Evolutionary conservation across 2,797 vertebrate genomes (phyloP), one percentile per base, ranked within the genome.

Genomic region (Dendrocincla tyrannina): DNA sequence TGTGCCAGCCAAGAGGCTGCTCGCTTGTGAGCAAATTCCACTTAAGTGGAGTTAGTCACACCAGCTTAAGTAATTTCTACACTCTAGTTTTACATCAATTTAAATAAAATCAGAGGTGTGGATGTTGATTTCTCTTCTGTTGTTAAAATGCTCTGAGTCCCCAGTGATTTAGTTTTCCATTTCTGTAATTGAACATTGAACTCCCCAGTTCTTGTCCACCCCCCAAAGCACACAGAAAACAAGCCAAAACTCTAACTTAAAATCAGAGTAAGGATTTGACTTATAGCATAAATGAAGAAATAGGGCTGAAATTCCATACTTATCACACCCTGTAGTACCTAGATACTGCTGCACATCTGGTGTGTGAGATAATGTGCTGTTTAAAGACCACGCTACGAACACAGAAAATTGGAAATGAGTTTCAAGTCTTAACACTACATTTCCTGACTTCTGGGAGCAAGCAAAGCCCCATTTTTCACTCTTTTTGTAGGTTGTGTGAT

Each of bases 381-480:
- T 97, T 41, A 41, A 94, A 93, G 85, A 91, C 82, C 3, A 6
- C 28, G 49, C 35, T 81, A 64, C 14, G 5, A 59, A n/a, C 80
- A 84, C 66, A 83, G 81, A 93, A 91, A 87, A 89, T 59, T 60
- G 72, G 80, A 78, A 96, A 90, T 39, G 12, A 90, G 83, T 74
- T 94, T 94, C 79, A 79, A 20, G 59, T 68, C 75, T 95, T 91
- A 88, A 87, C 47, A 58, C 83, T 92, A 88, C 85, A 91, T 97
- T 97, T 97, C 95, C 94, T 95, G 83, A 75, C 89, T 91, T 76
- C 80, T 91, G 93, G 83, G 93, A 96, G 62, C 75, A 83, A 93
- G 91, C 78, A 78, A 91, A 69, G 95, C 81, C 84, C 70, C 67
- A 70, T 18, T 93, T 96, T 70, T 49, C 39, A 16, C 62, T 68